A percentile compares a stretch with the other conserved stretches of the same genome.
phyloP scores from a whole-genome alignment of 2,888 invertebrate species.

The Drepana falcataria region DNA sequence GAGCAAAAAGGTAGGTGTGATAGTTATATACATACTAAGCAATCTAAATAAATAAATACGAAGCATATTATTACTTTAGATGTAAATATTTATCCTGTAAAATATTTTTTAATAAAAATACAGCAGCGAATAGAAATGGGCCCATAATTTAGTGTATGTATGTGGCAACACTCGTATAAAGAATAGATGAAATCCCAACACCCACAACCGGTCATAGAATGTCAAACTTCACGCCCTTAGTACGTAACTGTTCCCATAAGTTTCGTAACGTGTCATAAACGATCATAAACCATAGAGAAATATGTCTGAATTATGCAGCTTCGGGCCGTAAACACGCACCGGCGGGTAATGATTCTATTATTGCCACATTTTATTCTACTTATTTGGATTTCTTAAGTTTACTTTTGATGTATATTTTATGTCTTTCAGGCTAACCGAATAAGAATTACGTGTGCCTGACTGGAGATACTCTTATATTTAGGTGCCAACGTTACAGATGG shows the following conservation, averaged over 20 bases:
- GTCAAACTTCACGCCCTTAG: constrained; percentile 1
- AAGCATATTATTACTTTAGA: no score
- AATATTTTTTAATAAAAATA: no score
- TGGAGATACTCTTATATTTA: no score
- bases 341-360: constrained; percentile 2
- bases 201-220: background rate
- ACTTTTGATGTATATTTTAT: background rate
- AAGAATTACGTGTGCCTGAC: no score
- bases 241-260: constrained; percentile 7
- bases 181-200: background rate
- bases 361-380: background rate
- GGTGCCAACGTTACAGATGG: no score
- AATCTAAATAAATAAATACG: no score
- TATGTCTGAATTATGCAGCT: constrained; percentile 26
- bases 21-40: no score
- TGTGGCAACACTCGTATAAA: background rate
- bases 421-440: background rate
- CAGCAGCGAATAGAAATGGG: no score
- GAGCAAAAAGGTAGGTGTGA: no score
- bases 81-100: no score
- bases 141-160: background rate
- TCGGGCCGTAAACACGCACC: background rate
- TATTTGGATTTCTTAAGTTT: background rate
- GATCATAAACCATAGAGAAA: constrained; percentile 28
- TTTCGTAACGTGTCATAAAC: constrained; percentile 23